Evolutionary conservation across 2,888 invertebrate species (phyloP).

Genomic region (Leptothorax acervorum): DNA sequence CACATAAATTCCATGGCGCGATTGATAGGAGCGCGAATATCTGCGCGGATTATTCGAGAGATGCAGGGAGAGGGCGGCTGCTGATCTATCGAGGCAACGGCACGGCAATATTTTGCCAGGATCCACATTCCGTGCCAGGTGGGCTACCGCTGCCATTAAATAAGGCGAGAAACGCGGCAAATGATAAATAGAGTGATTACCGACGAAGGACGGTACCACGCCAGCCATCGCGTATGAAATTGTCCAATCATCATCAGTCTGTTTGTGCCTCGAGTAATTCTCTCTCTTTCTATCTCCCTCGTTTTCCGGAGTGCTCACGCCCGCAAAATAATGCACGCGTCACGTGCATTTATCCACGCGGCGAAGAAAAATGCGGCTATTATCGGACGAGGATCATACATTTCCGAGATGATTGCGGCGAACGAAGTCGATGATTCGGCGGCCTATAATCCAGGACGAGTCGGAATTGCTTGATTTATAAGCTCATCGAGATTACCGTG

Average conservation of each 20-base stretch:
- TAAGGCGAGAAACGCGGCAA: conserved; percentile 78
- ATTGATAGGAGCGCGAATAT: conserved; percentile 56
- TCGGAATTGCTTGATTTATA: conserved; percentile 49
- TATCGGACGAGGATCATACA: conserved; percentile 38
- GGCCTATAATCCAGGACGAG: conserved; percentile 38
- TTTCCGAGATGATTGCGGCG: conserved; percentile 49
- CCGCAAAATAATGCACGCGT: conserved; percentile 66
- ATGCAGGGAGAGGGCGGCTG: not conserved
- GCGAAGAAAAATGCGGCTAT: conserved; percentile 36
- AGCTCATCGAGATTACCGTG: conserved; percentile 35
- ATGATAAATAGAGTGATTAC: conserved; percentile 85
- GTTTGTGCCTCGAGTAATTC: conserved; percentile 69
- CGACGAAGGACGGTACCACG: conserved; percentile 66
- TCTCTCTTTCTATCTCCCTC: conserved; percentile 16
- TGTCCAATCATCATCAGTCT: conserved; percentile 82
- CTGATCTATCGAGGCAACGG: conserved; percentile 48
- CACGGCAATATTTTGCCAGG: conserved; percentile 71
- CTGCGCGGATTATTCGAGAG: conserved; percentile 46
- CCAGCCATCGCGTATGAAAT: conserved; percentile 74
- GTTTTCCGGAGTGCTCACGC: not conserved
- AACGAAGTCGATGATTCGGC: conserved; percentile 45
- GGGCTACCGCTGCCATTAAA: conserved; percentile 76
- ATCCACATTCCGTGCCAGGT: conserved; percentile 74
- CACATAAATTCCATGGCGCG: conserved; percentile 34
- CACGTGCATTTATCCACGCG: conserved; percentile 74